These are phyloP conservation scores for Pteromalus puparum DNA, from an alignment of 1,140 invertebrate species.

Conservation along the genomic window DNA sequence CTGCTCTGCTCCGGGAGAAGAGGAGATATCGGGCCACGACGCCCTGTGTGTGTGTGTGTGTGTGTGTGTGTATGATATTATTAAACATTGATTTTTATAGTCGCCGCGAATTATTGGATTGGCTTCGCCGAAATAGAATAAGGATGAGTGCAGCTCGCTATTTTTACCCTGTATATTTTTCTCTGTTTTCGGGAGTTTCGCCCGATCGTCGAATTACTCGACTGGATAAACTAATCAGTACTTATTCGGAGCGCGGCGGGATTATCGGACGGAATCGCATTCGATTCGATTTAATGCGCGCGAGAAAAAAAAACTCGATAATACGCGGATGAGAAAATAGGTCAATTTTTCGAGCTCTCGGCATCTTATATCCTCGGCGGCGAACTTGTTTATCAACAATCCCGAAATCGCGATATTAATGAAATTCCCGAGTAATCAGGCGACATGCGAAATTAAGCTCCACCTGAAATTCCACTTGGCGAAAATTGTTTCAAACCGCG, in stretches of 20 bases:
- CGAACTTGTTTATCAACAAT: background rate
- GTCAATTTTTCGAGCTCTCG: too few species aligned
- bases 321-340: too few species aligned
- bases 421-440: conserved; percentile 3
- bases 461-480: conserved; percentile 51
- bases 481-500: conserved; percentile 23
- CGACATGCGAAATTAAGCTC: conserved; percentile 21
- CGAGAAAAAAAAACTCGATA: too few species aligned
- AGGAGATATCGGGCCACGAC: background rate
- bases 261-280: too few species aligned
- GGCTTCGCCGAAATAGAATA: background rate
- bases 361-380: too few species aligned
- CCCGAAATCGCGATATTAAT: background rate
- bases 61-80: conserved; percentile 1
- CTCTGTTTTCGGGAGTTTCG: too few species aligned
- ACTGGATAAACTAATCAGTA: too few species aligned
- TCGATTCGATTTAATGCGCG: too few species aligned
- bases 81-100: conserved; percentile 29
- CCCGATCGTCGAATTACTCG: too few species aligned
- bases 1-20: background rate
- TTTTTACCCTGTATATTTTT: too few species aligned
- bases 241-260: too few species aligned
- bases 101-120: background rate
- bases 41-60: background rate
- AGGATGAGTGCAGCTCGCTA: background rate